Conservation (phyloP, 92 coral and sea anemone genomes). For the Zoanthus sociatus region DNA sequence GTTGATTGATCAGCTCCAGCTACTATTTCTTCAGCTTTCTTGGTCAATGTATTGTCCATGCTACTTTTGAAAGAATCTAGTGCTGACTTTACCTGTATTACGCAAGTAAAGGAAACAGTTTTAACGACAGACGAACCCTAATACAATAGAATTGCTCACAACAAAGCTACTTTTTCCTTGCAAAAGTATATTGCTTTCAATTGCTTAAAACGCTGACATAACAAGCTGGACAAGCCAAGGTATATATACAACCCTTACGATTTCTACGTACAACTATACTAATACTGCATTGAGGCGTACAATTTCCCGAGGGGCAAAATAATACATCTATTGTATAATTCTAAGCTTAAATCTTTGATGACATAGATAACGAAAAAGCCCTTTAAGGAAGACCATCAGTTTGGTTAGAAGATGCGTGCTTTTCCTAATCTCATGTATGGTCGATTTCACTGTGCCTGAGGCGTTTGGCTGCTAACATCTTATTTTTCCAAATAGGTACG, state of each 20-base stretch:
- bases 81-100: constrained; percentile 79
- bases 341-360: not conserved
- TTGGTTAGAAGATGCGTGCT: not conserved
- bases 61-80: constrained; percentile 81
- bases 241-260: too few relatives aligned
- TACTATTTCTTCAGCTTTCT: constrained; percentile 74
- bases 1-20: constrained; percentile 82
- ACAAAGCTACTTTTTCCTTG: too few relatives aligned
- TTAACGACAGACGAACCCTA: not conserved
- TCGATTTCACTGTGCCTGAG: not conserved
- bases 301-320: too few relatives aligned
- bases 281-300: too few relatives aligned
- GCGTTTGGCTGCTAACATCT: not conserved
- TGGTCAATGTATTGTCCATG: constrained; percentile 72
- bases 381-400: not conserved
- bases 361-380: not conserved
- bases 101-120: not conserved
- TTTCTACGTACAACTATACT: too few relatives aligned
- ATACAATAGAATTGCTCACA: too few relatives aligned
- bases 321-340: not conserved
- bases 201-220: too few relatives aligned
- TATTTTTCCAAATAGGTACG: not conserved
- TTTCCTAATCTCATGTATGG: not conserved
- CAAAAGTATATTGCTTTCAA: too few relatives aligned
- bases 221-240: too few relatives aligned